Percentiles rank a stretch among this genome's conserved stretches.
These are phyloP conservation scores for Apis laboriosa DNA, from an alignment of 1,140 invertebrate genomes.

Conservation along the genomic window DNA sequence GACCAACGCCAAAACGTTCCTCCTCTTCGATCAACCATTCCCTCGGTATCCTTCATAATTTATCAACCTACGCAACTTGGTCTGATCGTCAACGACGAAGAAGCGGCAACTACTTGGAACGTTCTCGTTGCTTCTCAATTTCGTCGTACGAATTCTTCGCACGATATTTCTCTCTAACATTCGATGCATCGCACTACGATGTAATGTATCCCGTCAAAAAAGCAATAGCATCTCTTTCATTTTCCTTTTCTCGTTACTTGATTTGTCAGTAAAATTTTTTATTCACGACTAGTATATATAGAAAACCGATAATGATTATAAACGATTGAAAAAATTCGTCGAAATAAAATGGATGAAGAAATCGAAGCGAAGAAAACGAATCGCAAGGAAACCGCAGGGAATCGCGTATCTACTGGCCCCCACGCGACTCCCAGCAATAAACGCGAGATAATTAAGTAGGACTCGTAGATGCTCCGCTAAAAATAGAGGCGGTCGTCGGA, in stretches of 20 bases:
- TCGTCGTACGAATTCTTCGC: conserved; percentile 55
- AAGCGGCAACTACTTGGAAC: conserved; percentile 55
- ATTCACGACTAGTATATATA: background rate
- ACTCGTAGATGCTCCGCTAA: conserved; percentile 36
- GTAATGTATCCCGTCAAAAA: background rate
- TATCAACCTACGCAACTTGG: conserved; percentile 49
- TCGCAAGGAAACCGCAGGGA: background rate
- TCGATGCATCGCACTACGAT: background rate
- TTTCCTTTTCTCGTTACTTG: conserved; percentile 31
- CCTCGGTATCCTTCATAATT: conserved; percentile 42
- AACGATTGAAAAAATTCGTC: background rate
- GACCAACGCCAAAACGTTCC: background rate
- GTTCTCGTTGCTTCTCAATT: conserved; percentile 48
- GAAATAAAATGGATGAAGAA: background rate
- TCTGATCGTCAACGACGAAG: conserved; percentile 6
- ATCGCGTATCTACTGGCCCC: background rate
- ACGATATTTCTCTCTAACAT: conserved; percentile 23
- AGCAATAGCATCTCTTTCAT: background rate
- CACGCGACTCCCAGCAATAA: conserved; percentile 9
- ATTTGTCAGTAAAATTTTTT: conserved; percentile 32
- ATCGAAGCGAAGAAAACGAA: background rate
- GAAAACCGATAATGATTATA: background rate
- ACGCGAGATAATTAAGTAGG: conserved; percentile 44
- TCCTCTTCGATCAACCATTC: conserved; percentile 7
- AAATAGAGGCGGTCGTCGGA: conserved; percentile 22